A percentile compares a stretch with the other conserved stretches of the same genome.
phyloP scores from a whole-genome alignment of 2,888 invertebrate genomes.

The Hipparchia sbordonii region DNA sequence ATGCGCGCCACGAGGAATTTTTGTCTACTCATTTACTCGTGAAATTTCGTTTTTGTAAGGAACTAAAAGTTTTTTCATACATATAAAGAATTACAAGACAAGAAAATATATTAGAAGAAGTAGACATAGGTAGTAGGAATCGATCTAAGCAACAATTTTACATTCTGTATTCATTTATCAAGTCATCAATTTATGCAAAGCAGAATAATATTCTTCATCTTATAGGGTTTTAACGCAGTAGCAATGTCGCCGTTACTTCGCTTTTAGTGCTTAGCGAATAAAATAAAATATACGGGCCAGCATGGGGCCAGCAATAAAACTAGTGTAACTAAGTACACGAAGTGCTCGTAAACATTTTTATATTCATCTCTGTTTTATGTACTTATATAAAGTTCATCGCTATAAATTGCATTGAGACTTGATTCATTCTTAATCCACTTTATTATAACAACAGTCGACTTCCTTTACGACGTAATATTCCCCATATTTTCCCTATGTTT shows the following conservation, averaged over 20 bases:
- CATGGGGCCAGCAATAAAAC: constrained; percentile 23
- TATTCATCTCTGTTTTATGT: constrained; percentile 25
- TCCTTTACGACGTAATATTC: too few relatives aligned
- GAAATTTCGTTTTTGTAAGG: too few relatives aligned
- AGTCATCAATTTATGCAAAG: not conserved
- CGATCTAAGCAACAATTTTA: too few relatives aligned
- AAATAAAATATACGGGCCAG: constrained; percentile 23
- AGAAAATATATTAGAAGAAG: too few relatives aligned
- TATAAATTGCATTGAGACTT: constrained; percentile 16
- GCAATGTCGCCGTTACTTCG: constrained; percentile 10
- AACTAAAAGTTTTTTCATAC: too few relatives aligned
- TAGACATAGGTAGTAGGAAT: too few relatives aligned
- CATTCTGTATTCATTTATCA: not conserved
- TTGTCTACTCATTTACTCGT: too few relatives aligned
- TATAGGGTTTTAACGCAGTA: constrained; percentile 7
- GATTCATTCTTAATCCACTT: constrained; percentile 9
- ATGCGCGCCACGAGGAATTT: too few relatives aligned
- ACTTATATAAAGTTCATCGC: constrained; percentile 16
- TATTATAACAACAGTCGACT: not conserved
- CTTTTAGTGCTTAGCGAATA: constrained; percentile 15
- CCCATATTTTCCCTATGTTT: too few relatives aligned
- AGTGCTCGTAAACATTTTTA: constrained; percentile 24
- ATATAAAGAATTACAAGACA: too few relatives aligned
- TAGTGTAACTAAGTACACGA: constrained; percentile 25
- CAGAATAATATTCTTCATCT: not conserved